phyloP scores from a whole-genome alignment of 1,140 invertebrate genomes.

The Anagrus nilaparvatae region DNA sequence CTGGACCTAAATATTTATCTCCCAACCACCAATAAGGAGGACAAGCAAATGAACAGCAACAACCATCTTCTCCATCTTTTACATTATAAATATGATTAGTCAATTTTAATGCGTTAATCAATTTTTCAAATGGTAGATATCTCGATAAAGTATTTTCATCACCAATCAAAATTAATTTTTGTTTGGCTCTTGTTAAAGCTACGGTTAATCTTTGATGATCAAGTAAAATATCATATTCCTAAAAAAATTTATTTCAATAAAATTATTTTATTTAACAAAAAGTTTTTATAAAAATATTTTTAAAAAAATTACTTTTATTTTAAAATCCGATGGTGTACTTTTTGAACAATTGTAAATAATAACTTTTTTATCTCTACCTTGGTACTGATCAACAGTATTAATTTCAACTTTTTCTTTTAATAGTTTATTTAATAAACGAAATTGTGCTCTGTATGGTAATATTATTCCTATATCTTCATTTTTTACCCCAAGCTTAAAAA shows the following conservation, averaged over 20 bases:
- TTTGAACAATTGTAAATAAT: slow-evolving; percentile 85
- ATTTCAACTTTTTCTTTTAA: slow-evolving; percentile 55
- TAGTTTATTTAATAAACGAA: slow-evolving; percentile 51
- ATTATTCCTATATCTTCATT: slow-evolving; percentile 75
- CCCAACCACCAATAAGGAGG: slow-evolving; percentile 67
- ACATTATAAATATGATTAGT: slow-evolving; percentile 32
- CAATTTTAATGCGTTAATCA: slow-evolving; percentile 45
- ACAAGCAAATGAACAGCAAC: slow-evolving; percentile 52
- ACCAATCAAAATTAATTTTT: slow-evolving; percentile 82
- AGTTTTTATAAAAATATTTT: too few relatives aligned
- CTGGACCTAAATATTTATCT: slow-evolving; percentile 60
- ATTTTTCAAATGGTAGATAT: slow-evolving; percentile 59
- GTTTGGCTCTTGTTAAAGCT: slow-evolving; percentile 83
- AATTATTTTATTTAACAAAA: too few relatives aligned
- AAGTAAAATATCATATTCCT: slow-evolving; percentile 70
- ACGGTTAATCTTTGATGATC: slow-evolving; percentile 85
- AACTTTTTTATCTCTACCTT: slow-evolving; percentile 87
- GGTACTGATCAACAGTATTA: slow-evolving; percentile 95
- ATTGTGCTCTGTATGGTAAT: slow-evolving; percentile 81
- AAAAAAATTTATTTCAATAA: slow-evolving; percentile 34
- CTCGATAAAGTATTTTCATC: slow-evolving; percentile 51
- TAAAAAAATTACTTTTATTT: slow-evolving; percentile 14
- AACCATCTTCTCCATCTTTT: slow-evolving; percentile 27
- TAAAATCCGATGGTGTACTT: slow-evolving; percentile 23
- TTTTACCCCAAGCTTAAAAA: slow-evolving; percentile 46